These are phyloP conservation scores for Turdus rufiventris DNA, from an alignment of 2,113 vertebrate genomes.

Conservation along the genomic window DNA sequence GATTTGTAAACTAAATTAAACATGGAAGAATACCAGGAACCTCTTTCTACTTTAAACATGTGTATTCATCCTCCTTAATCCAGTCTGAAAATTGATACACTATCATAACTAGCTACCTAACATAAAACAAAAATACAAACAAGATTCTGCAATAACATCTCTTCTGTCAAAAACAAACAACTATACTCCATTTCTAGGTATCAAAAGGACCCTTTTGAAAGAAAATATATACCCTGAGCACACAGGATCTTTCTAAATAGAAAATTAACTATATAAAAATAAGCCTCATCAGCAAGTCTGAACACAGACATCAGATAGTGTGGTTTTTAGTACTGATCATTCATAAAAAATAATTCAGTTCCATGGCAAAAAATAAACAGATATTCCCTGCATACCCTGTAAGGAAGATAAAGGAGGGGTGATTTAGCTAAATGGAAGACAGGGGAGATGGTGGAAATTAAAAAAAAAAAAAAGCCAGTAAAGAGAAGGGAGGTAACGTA, in stretches of 20 bases:
- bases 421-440: neutral
- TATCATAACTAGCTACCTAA: neutral
- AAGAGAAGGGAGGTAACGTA: neutral
- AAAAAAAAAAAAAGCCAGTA: too few species aligned
- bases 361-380: neutral
- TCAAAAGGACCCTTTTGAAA: neutral
- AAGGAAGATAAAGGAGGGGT: neutral
- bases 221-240: neutral
- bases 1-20: neutral
- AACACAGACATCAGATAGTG: neutral
- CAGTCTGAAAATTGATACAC: neutral
- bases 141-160: neutral
- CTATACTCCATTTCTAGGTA: neutral
- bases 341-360: neutral
- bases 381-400: neutral
- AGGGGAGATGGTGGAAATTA: neutral
- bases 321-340: neutral
- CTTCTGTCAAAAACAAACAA: neutral
- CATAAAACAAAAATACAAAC: neutral
- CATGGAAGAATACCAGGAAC: neutral
- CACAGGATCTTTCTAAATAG: neutral
- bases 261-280: neutral
- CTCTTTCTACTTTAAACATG: neutral
- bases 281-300: neutral
- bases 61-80: neutral